A percentile compares a stretch with the other conserved stretches of the same genome.
Evolutionary conservation across 2,888 invertebrate genomes (phyloP).

Genomic region (Tryphoninae sp.): DNA sequence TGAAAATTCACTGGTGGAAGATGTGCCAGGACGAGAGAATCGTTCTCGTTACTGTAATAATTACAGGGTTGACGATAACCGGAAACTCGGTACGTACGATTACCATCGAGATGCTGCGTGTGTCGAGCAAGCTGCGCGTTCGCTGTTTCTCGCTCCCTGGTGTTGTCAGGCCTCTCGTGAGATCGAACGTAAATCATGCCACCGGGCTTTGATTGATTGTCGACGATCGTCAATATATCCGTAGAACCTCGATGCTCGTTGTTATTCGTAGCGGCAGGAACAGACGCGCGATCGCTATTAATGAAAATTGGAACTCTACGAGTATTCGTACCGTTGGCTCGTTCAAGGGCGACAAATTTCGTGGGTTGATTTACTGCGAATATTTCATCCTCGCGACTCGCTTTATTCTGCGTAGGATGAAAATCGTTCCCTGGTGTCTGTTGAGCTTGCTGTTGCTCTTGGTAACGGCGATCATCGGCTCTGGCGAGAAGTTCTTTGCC

Average conservation of each 20-base stretch:
- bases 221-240: not conserved
- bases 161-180: slow-evolving; percentile 1
- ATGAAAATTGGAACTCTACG: slow-evolving; percentile 52
- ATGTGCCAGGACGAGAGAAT: not conserved
- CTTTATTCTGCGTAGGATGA: not conserved
- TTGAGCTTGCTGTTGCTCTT: not conserved
- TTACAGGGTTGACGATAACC: not conserved
- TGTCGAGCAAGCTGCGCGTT: not conserved
- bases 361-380: slow-evolving; percentile 23
- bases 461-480: no score
- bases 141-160: not conserved
- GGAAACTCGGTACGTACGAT: not conserved
- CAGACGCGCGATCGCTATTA: not conserved
- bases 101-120: not conserved
- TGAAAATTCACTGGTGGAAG: slow-evolving; percentile 11
- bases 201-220: not conserved
- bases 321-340: slow-evolving; percentile 21
- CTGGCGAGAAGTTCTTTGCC: not conserved
- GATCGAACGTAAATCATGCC: not conserved
- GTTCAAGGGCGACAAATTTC: slow-evolving; percentile 53
- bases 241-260: slow-evolving; percentile 1
- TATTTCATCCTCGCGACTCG: not conserved
- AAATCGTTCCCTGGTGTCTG: not conserved
- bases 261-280: not conserved
- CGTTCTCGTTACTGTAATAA: not conserved